phyloP scores from a whole-genome alignment of 2,888 invertebrate genomes.

The Plemyria rubiginata region DNA sequence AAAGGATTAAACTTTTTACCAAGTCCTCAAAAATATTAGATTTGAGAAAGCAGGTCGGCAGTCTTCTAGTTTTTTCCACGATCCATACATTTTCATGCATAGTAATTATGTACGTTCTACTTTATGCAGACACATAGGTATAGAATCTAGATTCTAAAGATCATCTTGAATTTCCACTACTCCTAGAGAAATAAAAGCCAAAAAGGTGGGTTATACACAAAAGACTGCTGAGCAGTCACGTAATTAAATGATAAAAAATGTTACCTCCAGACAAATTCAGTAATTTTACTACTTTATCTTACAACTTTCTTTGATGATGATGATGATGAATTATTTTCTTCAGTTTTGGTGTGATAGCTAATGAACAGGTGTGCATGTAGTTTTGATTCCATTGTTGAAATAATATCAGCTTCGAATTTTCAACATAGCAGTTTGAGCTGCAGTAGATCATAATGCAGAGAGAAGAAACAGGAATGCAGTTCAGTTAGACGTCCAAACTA shows the following conservation, averaged over 20 bases:
- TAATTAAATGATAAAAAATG: conserved; percentile 4
- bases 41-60: conserved; percentile 4
- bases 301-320: conserved; percentile 6
- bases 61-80: conserved; percentile 4
- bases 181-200: conserved; percentile 23
- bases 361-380: conserved; percentile 4
- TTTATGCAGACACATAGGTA: not conserved
- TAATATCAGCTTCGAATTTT: not conserved
- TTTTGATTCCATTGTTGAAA: conserved; percentile 7
- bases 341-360: conserved; percentile 4
- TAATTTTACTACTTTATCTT: conserved; percentile 12
- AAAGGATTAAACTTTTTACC: not conserved
- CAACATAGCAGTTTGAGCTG: conserved; percentile 8
- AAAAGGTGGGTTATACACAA: conserved; percentile 15
- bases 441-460: conserved; percentile 9
- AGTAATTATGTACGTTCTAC: conserved; percentile 2
- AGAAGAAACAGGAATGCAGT: conserved; percentile 23
- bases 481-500: conserved; percentile 18
- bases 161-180: conserved; percentile 11
- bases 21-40: not conserved
- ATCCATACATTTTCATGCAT: conserved; percentile 9
- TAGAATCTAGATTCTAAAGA: not conserved
- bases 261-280: conserved; percentile 19
- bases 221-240: conserved; percentile 1
- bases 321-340: not conserved